Percentiles rank a stretch among this genome's conserved stretches.
These are phyloP conservation scores for Anneissia japonica DNA, from an alignment of 35 echinoderm and acorn worm genomes.

Conservation along the genomic window DNA sequence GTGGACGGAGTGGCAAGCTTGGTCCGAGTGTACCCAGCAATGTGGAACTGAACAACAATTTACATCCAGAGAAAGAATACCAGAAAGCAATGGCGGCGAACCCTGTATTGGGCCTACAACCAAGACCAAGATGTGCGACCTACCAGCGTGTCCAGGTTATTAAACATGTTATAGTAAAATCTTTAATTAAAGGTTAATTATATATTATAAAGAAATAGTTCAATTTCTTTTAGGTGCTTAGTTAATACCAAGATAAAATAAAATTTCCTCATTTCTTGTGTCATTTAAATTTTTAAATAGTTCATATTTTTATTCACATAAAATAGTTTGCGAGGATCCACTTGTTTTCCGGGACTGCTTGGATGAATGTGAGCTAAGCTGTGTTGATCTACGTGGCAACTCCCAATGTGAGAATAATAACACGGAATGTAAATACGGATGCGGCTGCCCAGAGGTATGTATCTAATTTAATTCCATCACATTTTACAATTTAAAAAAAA, in stretches of 20 bases:
- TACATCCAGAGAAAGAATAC: not conserved
- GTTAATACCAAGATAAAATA: too few species aligned
- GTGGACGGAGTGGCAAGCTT: not conserved
- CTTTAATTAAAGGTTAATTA: too few species aligned
- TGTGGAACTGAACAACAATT: not conserved
- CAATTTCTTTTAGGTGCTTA: too few species aligned
- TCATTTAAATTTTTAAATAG: not conserved
- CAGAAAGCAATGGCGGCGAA: not conserved
- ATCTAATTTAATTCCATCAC: not conserved
- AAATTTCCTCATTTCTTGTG: too few species aligned
- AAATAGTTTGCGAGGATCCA: not conserved
- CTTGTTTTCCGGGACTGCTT: not conserved
- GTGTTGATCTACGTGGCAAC: not conserved
- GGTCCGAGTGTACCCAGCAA: not conserved
- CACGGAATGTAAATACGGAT: not conserved
- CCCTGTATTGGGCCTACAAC: not conserved
- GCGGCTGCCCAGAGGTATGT: not conserved
- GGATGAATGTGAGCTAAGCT: not conserved
- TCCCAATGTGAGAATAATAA: not conserved
- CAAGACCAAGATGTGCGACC: not conserved
- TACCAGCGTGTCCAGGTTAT: conserved; percentile 7
- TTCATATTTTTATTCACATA: not conserved
- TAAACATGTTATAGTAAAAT: too few species aligned
- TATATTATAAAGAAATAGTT: too few species aligned
- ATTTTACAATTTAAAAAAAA: too few species aligned